Evolutionary conservation across 1,140 invertebrate genomes (phyloP).

Genomic region (Druon quercuslanigerum): DNA sequence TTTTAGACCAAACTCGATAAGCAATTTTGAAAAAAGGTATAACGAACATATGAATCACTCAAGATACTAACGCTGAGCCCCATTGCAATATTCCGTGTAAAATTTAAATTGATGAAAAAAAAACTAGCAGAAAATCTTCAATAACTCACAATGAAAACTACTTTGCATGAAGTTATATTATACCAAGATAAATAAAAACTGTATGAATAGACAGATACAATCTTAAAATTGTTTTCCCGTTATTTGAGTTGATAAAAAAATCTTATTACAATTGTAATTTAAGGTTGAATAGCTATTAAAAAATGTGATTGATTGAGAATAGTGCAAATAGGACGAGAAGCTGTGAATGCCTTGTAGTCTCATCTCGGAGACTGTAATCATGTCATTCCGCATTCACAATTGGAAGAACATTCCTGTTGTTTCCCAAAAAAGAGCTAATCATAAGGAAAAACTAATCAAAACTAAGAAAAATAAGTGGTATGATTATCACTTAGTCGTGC

Average conservation of each 20-base stretch:
- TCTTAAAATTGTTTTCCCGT: no score
- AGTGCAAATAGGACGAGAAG: slow-evolving; percentile 9
- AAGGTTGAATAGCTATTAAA: not conserved
- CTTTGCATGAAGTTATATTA: no score
- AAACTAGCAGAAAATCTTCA: no score
- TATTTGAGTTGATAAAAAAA: not conserved
- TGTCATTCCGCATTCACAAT: slow-evolving; percentile 75
- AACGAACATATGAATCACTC: not conserved
- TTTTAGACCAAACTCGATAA: no score
- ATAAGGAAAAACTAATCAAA: slow-evolving; percentile 48
- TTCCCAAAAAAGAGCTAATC: slow-evolving; percentile 56
- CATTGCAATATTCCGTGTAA: not conserved
- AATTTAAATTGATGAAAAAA: not conserved
- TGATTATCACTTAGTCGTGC: slow-evolving; percentile 70
- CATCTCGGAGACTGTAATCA: slow-evolving; percentile 37
- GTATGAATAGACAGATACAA: no score
- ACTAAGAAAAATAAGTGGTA: slow-evolving; percentile 55
- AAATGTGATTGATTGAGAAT: slow-evolving; percentile 5
- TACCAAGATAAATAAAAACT: no score
- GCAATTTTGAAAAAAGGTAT: not conserved
- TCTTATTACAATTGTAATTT: not conserved
- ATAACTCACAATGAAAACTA: no score
- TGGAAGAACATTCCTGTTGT: slow-evolving; percentile 75
- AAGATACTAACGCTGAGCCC: not conserved
- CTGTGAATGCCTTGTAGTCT: slow-evolving; percentile 18